Base-by-base conservation (phyloP, 2,888 invertebrate species). In the Lypha dubia region DNA sequence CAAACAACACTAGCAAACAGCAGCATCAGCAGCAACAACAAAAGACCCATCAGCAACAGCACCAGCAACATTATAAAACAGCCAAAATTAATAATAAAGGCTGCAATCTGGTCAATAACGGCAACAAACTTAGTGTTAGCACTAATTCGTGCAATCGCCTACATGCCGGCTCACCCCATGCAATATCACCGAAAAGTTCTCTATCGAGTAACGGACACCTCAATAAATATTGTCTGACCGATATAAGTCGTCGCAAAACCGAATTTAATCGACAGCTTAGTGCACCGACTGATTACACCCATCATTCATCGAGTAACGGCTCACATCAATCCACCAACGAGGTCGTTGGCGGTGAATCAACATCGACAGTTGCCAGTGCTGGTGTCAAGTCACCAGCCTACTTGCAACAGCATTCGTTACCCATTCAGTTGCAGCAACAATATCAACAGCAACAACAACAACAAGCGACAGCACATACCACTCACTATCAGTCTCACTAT, bases 261-360 rank as follows among this genome's bases (percentile, higher is more conserved):
- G 92, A 92, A 82, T 92, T 92, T 86, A 92, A 92, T 90, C 91
- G 92, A 77, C 92, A 92, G 88, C 88, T 92, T 44, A 92, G 92
- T 88, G 92, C 92, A 7, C 92, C 92, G 56, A 92, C 91, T 79
- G 92, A 92, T 86, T 91, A 90, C 79, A 88, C 87, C 24, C 86
- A 86, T 82, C 84, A 84, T 53, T 88, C 89, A 79, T 82, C 86
- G 70, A 89, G 89, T 86, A 89, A 90, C 89, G 89, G 90, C 44
- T 89, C 89, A 6, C 89, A 89, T 79, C 88, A 89, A 85, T 88
- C 89, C 81, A 87, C 88, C 88, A 90, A 90, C 86, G 89, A 88
- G 46, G 84, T 83, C 44, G 79, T 80, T 83, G 81, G 88, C 87
- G 89, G 90, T 32, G 91, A 89, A 83, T 91, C 90, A 4, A 89